Evolutionary conservation across 1,140 invertebrate species (phyloP).

Genomic region (Bombus breviceps): DNA sequence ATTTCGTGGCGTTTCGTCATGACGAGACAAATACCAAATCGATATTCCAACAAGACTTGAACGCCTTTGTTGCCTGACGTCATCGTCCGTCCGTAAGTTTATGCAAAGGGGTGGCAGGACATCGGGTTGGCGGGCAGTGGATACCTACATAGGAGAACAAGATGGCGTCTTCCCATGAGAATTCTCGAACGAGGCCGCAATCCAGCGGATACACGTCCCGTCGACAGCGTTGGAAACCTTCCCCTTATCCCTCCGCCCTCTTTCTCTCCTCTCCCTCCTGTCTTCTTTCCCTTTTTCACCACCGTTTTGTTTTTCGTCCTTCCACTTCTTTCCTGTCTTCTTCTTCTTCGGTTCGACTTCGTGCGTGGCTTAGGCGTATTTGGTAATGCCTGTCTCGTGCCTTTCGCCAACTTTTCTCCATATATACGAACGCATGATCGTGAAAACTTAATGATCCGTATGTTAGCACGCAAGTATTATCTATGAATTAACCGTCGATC

Average conservation of each 20-base stretch:
- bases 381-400: slow-evolving; percentile 58
- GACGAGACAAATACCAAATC: slow-evolving; percentile 61
- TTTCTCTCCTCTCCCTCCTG: slow-evolving; percentile 25
- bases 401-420: slow-evolving; percentile 57
- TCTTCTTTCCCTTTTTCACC: slow-evolving; percentile 10
- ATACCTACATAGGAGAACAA: slow-evolving; percentile 70
- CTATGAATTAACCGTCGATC: slow-evolving; percentile 53
- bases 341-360: slow-evolving; percentile 46
- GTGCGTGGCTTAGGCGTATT: slow-evolving; percentile 70
- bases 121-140: slow-evolving; percentile 64
- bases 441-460: slow-evolving; percentile 53
- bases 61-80: slow-evolving; percentile 67
- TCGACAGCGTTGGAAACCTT: slow-evolving; percentile 69
- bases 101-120: slow-evolving; percentile 76
- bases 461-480: slow-evolving; percentile 48
- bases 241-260: slow-evolving; percentile 52
- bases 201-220: slow-evolving; percentile 78
- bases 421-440: slow-evolving; percentile 33
- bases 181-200: slow-evolving; percentile 78
- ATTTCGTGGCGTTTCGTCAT: slow-evolving; percentile 35
- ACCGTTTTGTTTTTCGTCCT: slow-evolving; percentile 30
- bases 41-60: slow-evolving; percentile 58
- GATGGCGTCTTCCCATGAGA: slow-evolving; percentile 78
- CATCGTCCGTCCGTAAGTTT: slow-evolving; percentile 75
- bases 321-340: slow-evolving; percentile 23